These are phyloP conservation scores for Tinea pellionella DNA, from an alignment of 2,888 invertebrate species.

Conservation along the genomic window DNA sequence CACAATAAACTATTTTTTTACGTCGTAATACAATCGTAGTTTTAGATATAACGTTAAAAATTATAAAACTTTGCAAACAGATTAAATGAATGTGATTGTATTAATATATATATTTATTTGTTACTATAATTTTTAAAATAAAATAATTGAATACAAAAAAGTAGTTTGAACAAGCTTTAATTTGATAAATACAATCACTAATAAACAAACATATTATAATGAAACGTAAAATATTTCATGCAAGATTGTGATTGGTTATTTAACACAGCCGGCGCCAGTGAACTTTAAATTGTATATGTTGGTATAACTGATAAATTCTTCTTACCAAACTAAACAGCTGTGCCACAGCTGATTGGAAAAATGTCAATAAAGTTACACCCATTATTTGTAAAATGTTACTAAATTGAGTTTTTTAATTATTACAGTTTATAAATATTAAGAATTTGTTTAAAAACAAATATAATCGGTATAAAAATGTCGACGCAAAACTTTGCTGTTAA, in stretches of 20 bases:
- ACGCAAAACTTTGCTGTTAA: conserved; percentile 69
- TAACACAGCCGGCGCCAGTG: conserved; percentile 21
- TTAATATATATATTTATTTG: too few species aligned
- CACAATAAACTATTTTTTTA: background rate
- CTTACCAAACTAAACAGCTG: conserved; percentile 46
- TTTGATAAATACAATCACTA: background rate
- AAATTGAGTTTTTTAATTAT: background rate
- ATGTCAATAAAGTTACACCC: conserved; percentile 29
- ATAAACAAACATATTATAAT: conserved; percentile 20
- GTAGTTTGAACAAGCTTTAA: background rate
- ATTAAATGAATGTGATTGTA: too few species aligned
- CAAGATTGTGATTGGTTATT: conserved; percentile 39
- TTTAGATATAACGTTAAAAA: too few species aligned
- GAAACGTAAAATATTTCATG: conserved; percentile 28
- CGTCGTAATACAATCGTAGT: too few species aligned
- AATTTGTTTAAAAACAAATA: background rate
- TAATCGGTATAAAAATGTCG: conserved; percentile 32
- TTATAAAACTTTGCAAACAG: too few species aligned
- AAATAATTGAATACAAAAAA: background rate
- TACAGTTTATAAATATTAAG: background rate
- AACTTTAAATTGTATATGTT: conserved; percentile 23
- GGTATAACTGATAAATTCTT: conserved; percentile 33
- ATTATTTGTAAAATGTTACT: background rate
- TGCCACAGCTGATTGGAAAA: conserved; percentile 63
- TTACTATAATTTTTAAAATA: too few species aligned